Conservation (phyloP, 2,797 vertebrate genomes). For the Cryptoprocta ferox region DNA sequence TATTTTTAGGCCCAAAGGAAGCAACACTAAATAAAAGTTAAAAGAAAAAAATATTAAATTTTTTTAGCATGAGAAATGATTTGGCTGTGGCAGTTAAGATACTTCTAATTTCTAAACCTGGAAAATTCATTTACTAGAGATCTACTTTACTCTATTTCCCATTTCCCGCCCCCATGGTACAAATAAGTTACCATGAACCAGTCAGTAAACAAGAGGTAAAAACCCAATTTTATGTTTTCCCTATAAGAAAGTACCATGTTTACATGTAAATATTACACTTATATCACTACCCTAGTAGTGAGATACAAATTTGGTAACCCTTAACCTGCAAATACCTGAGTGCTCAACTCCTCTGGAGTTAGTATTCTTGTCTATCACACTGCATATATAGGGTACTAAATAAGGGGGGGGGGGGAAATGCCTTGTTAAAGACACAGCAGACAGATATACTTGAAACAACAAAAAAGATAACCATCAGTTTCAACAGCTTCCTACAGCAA, state of each 20-base stretch:
- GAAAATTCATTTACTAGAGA: background rate
- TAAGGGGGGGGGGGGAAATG: background rate
- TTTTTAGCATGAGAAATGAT: constrained; percentile 45
- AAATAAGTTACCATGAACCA: constrained; percentile 49
- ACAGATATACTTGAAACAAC: background rate
- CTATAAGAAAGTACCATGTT: background rate
- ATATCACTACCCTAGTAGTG: background rate
- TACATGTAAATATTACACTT: background rate
- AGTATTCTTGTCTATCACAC: background rate
- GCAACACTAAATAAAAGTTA: constrained; percentile 48
- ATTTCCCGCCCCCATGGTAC: background rate
- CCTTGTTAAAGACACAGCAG: constrained; percentile 11
- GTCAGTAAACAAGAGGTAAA: constrained; percentile 25
- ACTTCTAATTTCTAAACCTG: constrained; percentile 24
- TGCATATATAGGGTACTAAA: background rate
- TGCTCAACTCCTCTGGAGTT: background rate
- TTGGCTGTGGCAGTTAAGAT: constrained; percentile 4
- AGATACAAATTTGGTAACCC: background rate
- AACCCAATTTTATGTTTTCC: background rate
- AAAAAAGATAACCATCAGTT: constrained; percentile 38
- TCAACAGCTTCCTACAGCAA: background rate
- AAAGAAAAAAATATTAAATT: constrained; percentile 38
- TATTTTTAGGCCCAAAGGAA: constrained; percentile 44
- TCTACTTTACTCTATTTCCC: constrained; percentile 62
- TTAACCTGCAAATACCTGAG: background rate